These are phyloP conservation scores for Megalonaias nervosa DNA, from an alignment of 1,140 invertebrate genomes.

Conservation along the genomic window DNA sequence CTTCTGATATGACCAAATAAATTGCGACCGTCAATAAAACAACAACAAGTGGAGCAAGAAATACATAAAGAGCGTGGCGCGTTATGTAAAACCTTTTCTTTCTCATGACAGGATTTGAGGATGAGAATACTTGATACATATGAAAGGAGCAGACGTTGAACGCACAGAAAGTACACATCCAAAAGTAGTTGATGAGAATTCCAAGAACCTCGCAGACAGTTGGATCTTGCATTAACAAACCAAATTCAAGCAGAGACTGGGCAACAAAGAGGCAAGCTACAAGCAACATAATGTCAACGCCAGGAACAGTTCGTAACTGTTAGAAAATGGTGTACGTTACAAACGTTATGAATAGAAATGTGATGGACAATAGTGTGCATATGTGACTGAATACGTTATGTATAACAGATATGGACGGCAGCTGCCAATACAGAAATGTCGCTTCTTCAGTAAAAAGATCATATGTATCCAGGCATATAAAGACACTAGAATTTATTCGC, in stretches of 20 bases:
- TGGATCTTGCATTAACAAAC: neutral
- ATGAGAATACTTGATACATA: conserved; percentile 24
- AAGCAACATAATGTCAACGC: conserved; percentile 52
- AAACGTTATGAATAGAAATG: conserved; percentile 44
- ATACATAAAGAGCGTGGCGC: neutral
- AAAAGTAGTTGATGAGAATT: conserved; percentile 25
- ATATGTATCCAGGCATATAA: too few relatives aligned
- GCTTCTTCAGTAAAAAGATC: too few relatives aligned
- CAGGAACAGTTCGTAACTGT: conserved; percentile 48
- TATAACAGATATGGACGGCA: conserved; percentile 2
- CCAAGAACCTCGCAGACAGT: conserved; percentile 25
- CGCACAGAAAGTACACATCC: conserved; percentile 31
- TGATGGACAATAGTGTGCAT: conserved; percentile 39
- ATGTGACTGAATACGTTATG: conserved; percentile 25
- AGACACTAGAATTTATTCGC: too few relatives aligned
- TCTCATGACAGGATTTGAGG: neutral
- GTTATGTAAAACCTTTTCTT: neutral
- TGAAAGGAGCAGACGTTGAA: conserved; percentile 46
- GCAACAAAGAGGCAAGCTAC: conserved; percentile 43
- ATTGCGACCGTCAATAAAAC: neutral
- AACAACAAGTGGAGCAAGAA: neutral
- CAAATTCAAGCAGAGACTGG: conserved; percentile 37
- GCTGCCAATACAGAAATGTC: too few relatives aligned
- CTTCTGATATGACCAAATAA: neutral
- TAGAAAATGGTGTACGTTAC: conserved; percentile 47